Percentiles rank a stretch among this genome's conserved stretches.
Evolutionary conservation across 64 coral and sea anemone genomes (phyloP).

Genomic region (Platygyra sinensis): DNA sequence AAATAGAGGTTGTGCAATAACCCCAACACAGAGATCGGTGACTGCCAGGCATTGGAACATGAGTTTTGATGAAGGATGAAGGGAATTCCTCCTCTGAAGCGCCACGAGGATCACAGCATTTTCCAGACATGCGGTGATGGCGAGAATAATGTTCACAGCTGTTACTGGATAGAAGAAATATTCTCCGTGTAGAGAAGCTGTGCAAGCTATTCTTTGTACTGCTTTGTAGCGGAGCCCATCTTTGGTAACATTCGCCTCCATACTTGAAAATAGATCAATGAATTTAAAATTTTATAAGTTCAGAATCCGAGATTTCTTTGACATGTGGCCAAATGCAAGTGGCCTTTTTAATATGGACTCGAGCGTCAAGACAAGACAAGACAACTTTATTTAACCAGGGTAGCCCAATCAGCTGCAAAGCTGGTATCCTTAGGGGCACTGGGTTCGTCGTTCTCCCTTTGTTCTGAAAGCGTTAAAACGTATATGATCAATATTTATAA

Average conservation of each 20-base stretch:
- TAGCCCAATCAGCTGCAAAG: too few species aligned
- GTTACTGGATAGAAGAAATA: background rate
- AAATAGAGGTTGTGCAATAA: background rate
- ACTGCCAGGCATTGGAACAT: background rate
- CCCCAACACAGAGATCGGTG: conserved; percentile 12
- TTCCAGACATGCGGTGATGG: background rate
- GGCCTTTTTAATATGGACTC: too few species aligned
- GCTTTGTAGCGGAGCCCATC: background rate
- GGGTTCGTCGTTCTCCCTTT: too few species aligned
- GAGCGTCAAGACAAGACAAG: too few species aligned
- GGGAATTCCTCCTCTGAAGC: background rate
- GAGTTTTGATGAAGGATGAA: background rate
- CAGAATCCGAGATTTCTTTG: too few species aligned
- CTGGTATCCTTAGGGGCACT: too few species aligned
- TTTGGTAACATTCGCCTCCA: background rate
- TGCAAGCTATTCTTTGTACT: background rate
- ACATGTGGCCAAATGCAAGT: too few species aligned
- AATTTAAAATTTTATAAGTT: too few species aligned
- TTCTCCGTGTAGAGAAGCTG: background rate
- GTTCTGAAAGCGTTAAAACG: too few species aligned
- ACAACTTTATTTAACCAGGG: too few species aligned
- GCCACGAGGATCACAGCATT: background rate
- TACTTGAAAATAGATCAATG: too few species aligned
- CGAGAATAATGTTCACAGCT: background rate
- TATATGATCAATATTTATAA: too few species aligned